A percentile compares a stretch with the other conserved stretches of the same genome.
Conservation (phyloP, 2,797 vertebrate genomes). For the Characodon lateralis region DNA sequence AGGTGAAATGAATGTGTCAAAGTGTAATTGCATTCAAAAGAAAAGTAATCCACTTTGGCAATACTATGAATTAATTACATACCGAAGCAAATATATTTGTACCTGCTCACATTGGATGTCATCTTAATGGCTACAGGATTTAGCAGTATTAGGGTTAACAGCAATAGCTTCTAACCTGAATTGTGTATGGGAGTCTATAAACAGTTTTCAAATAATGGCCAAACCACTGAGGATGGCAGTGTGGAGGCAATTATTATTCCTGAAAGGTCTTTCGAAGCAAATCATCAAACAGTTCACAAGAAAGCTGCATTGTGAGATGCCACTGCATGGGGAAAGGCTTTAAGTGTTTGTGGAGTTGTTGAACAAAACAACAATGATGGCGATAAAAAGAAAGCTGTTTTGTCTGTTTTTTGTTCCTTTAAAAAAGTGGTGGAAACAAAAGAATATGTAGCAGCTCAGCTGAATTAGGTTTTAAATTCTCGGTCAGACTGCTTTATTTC, state of each 20-base stretch:
- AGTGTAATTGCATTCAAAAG: slow-evolving; percentile 30
- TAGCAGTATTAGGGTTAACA: slow-evolving; percentile 1
- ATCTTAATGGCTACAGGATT: slow-evolving; percentile 6
- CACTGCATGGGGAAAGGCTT: slow-evolving; percentile 13
- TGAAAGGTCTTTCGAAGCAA: slow-evolving; percentile 32
- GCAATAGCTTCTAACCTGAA: slow-evolving; percentile 14
- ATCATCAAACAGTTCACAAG: slow-evolving; percentile 34
- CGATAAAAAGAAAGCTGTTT: background rate
- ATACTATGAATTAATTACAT: background rate
- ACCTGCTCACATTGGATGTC: background rate
- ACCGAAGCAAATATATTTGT: slow-evolving; percentile 5
- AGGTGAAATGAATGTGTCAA: slow-evolving; percentile 22
- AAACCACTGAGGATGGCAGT: slow-evolving; percentile 13
- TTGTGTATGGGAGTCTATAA: slow-evolving; percentile 17
- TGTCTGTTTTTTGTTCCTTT: background rate
- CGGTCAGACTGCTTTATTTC: no score
- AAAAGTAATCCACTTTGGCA: background rate
- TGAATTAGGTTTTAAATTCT: background rate
- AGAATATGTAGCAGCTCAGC: background rate
- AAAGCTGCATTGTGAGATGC: slow-evolving; percentile 16
- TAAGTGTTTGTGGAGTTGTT: slow-evolving; percentile 17
- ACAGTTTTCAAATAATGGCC: slow-evolving; percentile 29
- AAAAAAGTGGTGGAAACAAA: background rate
- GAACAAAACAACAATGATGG: slow-evolving; percentile 6
- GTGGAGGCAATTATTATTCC: slow-evolving; percentile 30